Conservation (phyloP, 2,797 vertebrate species). For the Channa striata region DNA sequence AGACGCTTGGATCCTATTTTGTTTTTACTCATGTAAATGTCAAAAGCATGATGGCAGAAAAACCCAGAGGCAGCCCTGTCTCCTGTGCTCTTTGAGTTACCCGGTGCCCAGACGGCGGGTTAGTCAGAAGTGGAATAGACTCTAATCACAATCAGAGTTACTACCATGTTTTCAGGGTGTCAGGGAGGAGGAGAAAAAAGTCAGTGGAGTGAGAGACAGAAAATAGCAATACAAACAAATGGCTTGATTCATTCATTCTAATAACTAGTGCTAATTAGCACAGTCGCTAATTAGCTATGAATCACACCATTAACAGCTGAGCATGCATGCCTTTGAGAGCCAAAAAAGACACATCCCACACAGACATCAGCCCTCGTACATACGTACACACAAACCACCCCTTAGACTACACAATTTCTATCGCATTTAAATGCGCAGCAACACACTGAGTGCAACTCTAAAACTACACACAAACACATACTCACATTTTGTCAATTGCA, state of each 20-base stretch:
- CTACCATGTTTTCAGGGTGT: slow-evolving; percentile 43
- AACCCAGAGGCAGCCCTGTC: slow-evolving; percentile 3
- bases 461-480: slow-evolving; percentile 25
- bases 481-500: slow-evolving; percentile 19
- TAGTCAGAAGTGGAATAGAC: slow-evolving; percentile 49
- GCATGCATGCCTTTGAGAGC: slow-evolving; percentile 60
- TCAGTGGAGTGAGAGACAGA: slow-evolving; percentile 53
- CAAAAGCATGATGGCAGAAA: slow-evolving; percentile 24
- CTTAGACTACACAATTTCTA: slow-evolving; percentile 35
- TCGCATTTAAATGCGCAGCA: slow-evolving; percentile 49
- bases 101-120: slow-evolving; percentile 25
- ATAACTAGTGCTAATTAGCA: slow-evolving; percentile 81
- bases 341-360: slow-evolving; percentile 52
- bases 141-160: slow-evolving; percentile 36
- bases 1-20: slow-evolving; percentile 23
- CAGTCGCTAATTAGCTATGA: slow-evolving; percentile 83
- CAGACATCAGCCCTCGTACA: slow-evolving; percentile 10
- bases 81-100: slow-evolving; percentile 5
- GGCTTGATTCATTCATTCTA: slow-evolving; percentile 72
- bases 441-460: slow-evolving; percentile 22
- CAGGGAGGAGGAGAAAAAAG: slow-evolving; percentile 20
- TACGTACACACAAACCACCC: slow-evolving; percentile 18
- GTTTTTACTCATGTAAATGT: slow-evolving; percentile 50
- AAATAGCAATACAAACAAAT: slow-evolving; percentile 51
- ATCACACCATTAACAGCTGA: slow-evolving; percentile 80